Percentiles rank a stretch among this genome's conserved stretches.
Evolutionary conservation across 2,888 invertebrate genomes (phyloP).

Genomic region (Pilophorus perplexus): DNA sequence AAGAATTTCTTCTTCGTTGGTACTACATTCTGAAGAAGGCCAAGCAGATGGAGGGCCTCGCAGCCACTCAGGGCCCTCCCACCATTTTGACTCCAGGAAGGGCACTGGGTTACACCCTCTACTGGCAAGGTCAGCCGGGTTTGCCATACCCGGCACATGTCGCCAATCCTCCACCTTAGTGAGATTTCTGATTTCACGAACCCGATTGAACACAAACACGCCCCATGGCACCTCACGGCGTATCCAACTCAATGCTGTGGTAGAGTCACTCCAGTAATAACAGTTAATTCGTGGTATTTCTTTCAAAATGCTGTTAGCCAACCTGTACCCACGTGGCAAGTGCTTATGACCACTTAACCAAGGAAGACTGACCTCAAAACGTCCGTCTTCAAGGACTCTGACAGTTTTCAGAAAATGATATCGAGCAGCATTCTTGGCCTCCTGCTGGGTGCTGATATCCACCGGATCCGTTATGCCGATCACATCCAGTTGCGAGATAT

Average conservation of each 20-base stretch:
- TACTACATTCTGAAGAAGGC: neutral
- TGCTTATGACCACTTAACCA: too few species aligned
- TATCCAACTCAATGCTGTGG: slow-evolving; percentile 49
- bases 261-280: slow-evolving; percentile 49
- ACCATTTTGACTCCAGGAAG: too few species aligned
- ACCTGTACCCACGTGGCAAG: too few species aligned
- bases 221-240: slow-evolving; percentile 47
- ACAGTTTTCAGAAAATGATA: too few species aligned
- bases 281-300: too few species aligned
- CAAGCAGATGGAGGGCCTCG: neutral
- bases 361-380: too few species aligned
- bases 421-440: too few species aligned
- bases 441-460: too few species aligned
- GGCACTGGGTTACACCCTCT: slow-evolving; percentile 34
- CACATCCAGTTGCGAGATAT: too few species aligned
- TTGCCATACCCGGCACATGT: slow-evolving; percentile 49
- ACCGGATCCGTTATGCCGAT: too few species aligned
- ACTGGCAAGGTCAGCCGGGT: slow-evolving; percentile 50
- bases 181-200: slow-evolving; percentile 48
- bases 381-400: too few species aligned
- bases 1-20: neutral
- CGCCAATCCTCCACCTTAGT: slow-evolving; percentile 46
- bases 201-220: slow-evolving; percentile 49
- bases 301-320: too few species aligned
- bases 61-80: slow-evolving; percentile 50